Percentiles rank a stretch among this genome's conserved stretches.
Evolutionary conservation across 2,888 invertebrate species (phyloP).

Genomic region (Tipula confusa): DNA sequence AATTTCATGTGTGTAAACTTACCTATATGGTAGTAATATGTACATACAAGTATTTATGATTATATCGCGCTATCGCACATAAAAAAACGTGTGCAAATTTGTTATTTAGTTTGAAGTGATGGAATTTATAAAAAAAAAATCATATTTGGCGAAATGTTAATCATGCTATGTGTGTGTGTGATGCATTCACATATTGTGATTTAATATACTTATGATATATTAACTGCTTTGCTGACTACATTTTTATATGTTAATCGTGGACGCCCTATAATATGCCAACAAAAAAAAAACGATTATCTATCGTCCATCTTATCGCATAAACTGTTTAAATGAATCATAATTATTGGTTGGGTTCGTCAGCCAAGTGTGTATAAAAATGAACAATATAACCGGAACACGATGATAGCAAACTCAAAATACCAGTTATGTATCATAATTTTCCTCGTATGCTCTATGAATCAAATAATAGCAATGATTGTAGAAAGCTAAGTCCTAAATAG

Average conservation of each 20-base stretch:
- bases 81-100: neutral
- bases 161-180: neutral
- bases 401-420: too few relatives aligned
- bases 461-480: too few relatives aligned
- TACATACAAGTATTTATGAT: neutral
- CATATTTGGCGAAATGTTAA: neutral
- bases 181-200: neutral
- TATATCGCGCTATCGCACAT: neutral
- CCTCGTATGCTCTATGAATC: too few relatives aligned
- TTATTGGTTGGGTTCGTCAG: too few relatives aligned
- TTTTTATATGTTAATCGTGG: too few relatives aligned
- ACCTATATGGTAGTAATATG: neutral
- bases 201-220: neutral
- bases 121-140: neutral
- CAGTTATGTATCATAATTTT: too few relatives aligned
- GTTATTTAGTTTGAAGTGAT: neutral
- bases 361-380: too few relatives aligned
- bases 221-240: neutral
- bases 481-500: too few relatives aligned
- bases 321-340: too few relatives aligned
- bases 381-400: too few relatives aligned
- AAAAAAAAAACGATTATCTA: neutral
- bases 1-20: constrained; percentile 13
- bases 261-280: neutral
- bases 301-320: too few relatives aligned